Conservation (phyloP, 2,113 vertebrate species). For the Stercorarius parasiticus region DNA sequence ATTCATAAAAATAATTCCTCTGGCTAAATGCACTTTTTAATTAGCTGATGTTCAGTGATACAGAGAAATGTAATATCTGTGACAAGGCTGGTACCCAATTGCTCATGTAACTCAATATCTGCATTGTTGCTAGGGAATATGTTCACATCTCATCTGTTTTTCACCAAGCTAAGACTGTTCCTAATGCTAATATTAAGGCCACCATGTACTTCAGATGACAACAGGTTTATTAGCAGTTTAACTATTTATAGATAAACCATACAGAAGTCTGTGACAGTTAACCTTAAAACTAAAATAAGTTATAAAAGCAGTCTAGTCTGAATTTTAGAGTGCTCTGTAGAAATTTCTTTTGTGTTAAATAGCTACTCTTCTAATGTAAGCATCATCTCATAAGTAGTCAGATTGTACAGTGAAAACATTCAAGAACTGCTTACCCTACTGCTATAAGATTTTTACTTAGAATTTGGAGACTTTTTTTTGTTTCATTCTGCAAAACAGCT, state of each 20-base stretch:
- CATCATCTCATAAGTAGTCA: not conserved
- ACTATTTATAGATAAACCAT: not conserved
- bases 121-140: not conserved
- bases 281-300: not conserved
- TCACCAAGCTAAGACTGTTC: not conserved
- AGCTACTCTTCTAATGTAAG: not conserved
- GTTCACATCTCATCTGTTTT: not conserved
- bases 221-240: not conserved
- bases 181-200: not conserved
- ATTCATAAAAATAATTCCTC: constrained; percentile 55
- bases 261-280: not conserved
- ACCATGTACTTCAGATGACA: not conserved
- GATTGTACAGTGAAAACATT: not conserved
- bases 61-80: constrained; percentile 34
- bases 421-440: not conserved
- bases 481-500: not conserved
- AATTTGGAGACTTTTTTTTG: not conserved
- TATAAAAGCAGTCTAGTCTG: not conserved
- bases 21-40: constrained; percentile 53
- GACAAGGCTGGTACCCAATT: not conserved
- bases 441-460: not conserved
- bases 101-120: constrained; percentile 3
- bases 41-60: constrained; percentile 42
- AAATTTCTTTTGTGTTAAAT: not conserved
- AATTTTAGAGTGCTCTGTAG: not conserved